Percentiles rank a stretch among this genome's conserved stretches.
These are phyloP conservation scores for Lacanobia wlatinum DNA, from an alignment of 2,888 invertebrate species.

Conservation along the genomic window DNA sequence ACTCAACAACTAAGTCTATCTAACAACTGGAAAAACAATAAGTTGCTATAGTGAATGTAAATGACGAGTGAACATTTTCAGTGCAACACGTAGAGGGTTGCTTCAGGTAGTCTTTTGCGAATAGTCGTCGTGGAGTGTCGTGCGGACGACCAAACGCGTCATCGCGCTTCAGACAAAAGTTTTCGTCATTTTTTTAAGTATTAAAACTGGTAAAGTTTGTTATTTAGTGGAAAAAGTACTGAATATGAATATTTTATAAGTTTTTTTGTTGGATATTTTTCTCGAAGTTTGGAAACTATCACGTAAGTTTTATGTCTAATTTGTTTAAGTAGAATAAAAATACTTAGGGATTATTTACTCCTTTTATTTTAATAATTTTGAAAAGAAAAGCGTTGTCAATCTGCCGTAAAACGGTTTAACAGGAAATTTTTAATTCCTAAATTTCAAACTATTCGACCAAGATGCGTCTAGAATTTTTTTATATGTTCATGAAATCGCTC, in stretches of 20 bases:
- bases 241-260: neutral
- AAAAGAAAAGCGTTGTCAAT: too few relatives aligned
- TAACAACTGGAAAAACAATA: constrained; percentile 26
- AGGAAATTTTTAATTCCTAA: too few relatives aligned
- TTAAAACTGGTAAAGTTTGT: neutral
- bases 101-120: constrained; percentile 36
- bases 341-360: neutral
- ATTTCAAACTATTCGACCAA: neutral
- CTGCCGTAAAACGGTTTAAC: too few relatives aligned
- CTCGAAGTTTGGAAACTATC: neutral
- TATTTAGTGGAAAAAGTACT: constrained; percentile 7
- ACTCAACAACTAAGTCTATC: constrained; percentile 1
- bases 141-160: neutral
- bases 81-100: constrained; percentile 20
- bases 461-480: neutral
- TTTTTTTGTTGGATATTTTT: constrained; percentile 21
- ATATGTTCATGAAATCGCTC: neutral
- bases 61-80: constrained; percentile 4
- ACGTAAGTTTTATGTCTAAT: constrained; percentile 25
- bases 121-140: constrained; percentile 28
- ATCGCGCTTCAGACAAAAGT: constrained; percentile 14
- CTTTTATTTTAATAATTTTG: too few relatives aligned
- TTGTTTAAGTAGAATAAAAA: neutral
- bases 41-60: neutral
- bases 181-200: constrained; percentile 1